Percentiles rank a stretch among this genome's conserved stretches.
Evolutionary conservation across 1,140 invertebrate species (phyloP).

Genomic region (Cherax quadricarinatus): DNA sequence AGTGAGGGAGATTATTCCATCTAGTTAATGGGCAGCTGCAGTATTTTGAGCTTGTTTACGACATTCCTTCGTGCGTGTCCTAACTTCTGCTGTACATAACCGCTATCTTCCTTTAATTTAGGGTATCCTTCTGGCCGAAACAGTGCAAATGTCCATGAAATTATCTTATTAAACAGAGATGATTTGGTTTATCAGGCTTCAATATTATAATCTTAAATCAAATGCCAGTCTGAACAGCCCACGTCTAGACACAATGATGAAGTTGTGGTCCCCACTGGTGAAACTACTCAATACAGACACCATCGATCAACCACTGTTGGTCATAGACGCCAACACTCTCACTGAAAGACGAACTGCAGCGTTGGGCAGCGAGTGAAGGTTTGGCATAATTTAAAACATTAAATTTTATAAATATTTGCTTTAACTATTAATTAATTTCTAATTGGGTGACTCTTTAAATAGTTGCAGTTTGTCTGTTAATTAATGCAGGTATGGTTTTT

Average conservation of each 20-base stretch:
- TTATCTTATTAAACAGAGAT: constrained; percentile 64
- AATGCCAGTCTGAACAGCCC: constrained; percentile 54
- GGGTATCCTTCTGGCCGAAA: not conserved
- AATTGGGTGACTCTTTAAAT: too few species aligned
- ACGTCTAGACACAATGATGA: constrained; percentile 47
- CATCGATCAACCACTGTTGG: constrained; percentile 51
- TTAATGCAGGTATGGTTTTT: too few species aligned
- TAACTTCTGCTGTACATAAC: not conserved
- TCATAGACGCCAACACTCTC: constrained; percentile 50
- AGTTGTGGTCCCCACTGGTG: constrained; percentile 59
- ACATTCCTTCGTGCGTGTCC: not conserved
- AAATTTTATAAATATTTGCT: too few species aligned
- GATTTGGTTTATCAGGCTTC: constrained; percentile 66
- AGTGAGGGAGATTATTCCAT: not conserved
- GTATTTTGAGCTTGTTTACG: not conserved
- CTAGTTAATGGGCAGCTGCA: not conserved
- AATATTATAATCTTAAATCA: constrained; percentile 56
- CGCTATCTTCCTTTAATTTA: too few species aligned
- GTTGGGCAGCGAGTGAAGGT: constrained; percentile 46
- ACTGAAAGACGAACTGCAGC: constrained; percentile 26
- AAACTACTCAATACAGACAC: constrained; percentile 66
- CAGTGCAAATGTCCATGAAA: constrained; percentile 65
- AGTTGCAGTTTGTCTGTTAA: too few species aligned
- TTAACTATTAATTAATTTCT: too few species aligned
- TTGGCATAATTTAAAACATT: not conserved